Conservation (phyloP, 2,797 vertebrate genomes). For the Euthynnus affinis region DNA sequence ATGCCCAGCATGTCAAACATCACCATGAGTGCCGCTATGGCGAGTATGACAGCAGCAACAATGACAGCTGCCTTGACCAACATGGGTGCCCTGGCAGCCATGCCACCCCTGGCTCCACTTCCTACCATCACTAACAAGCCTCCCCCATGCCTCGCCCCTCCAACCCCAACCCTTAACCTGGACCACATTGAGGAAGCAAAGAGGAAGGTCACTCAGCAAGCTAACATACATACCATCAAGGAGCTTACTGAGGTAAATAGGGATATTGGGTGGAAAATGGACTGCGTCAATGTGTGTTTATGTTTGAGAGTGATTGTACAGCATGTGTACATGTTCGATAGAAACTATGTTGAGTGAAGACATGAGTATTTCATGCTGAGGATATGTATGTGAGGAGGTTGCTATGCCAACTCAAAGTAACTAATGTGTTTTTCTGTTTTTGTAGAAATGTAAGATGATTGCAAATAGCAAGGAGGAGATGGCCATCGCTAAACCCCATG, state of each 20-base stretch:
- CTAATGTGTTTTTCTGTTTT: constrained; percentile 30
- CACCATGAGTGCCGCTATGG: constrained; percentile 89
- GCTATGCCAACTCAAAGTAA: neutral
- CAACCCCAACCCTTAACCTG: constrained; percentile 84
- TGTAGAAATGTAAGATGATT: constrained; percentile 99
- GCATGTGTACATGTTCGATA: neutral
- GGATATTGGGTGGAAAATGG: no score
- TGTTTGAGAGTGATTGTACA: neutral
- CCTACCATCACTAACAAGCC: constrained; percentile 90
- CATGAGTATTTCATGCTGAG: neutral
- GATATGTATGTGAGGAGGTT: neutral
- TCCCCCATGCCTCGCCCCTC: constrained; percentile 83
- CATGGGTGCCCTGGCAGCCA: constrained; percentile 87
- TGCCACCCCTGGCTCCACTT: constrained; percentile 87
- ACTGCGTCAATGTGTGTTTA: neutral
- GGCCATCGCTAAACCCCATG: constrained; percentile 91
- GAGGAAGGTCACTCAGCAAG: constrained; percentile 95
- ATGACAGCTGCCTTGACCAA: constrained; percentile 89
- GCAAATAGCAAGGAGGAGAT: constrained; percentile 99
- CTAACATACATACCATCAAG: constrained; percentile 96
- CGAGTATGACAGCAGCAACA: constrained; percentile 89
- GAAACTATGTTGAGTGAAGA: neutral
- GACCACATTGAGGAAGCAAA: constrained; percentile 93
- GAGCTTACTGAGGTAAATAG: constrained; percentile 95
- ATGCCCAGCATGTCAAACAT: constrained; percentile 86